Conservation (phyloP, 2,888 invertebrate genomes). For the Drosophila multiciliata region DNA sequence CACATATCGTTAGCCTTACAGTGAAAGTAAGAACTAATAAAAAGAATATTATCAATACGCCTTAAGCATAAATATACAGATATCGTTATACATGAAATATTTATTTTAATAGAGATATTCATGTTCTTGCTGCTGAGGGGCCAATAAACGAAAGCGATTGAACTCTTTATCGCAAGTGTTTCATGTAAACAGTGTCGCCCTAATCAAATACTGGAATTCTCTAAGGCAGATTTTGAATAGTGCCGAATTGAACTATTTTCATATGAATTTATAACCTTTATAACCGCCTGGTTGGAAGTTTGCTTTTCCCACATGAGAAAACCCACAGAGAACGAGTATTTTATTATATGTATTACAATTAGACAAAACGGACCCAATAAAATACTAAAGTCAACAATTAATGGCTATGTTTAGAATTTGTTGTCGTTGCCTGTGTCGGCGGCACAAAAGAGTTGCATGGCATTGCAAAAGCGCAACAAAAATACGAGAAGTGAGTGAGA, state of each 20-base stretch:
- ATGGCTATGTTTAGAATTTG: slow-evolving; percentile 42
- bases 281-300: slow-evolving; percentile 56
- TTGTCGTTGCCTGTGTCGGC: slow-evolving; percentile 36
- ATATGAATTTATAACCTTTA: slow-evolving; percentile 67
- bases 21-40: slow-evolving; percentile 70
- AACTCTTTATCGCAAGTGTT: slow-evolving; percentile 69
- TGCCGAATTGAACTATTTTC: slow-evolving; percentile 63
- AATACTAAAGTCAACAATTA: slow-evolving; percentile 68
- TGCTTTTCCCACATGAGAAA: slow-evolving; percentile 68
- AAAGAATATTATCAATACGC: slow-evolving; percentile 46
- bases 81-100: slow-evolving; percentile 54
- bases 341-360: slow-evolving; percentile 37
- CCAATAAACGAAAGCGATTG: slow-evolving; percentile 77
- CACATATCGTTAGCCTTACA: slow-evolving; percentile 9
- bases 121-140: slow-evolving; percentile 16
- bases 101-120: slow-evolving; percentile 43
- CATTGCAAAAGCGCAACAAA: slow-evolving; percentile 71
- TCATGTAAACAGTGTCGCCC: slow-evolving; percentile 34
- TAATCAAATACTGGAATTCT: slow-evolving; percentile 63
- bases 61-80: slow-evolving; percentile 39
- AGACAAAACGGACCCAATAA: slow-evolving; percentile 43
- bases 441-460: slow-evolving; percentile 69
- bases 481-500: slow-evolving; percentile 30
- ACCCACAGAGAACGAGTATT: slow-evolving; percentile 9
- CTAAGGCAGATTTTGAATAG: slow-evolving; percentile 37